Evolutionary conservation across 2,797 vertebrate species (phyloP).

Genomic region (Odontamblyopus rebecca): DNA sequence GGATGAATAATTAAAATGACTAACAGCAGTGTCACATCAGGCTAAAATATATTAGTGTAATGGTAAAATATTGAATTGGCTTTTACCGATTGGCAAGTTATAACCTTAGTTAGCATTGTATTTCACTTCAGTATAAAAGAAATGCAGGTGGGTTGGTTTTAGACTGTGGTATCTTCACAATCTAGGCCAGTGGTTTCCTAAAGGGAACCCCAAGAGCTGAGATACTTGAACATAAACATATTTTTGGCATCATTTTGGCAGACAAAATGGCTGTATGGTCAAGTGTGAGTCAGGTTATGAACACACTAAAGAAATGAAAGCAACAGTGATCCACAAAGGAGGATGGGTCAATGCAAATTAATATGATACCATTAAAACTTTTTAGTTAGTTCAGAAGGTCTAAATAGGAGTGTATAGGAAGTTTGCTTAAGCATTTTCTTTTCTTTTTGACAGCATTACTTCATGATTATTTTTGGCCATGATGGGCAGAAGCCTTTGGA

Average conservation of each 20-base stretch:
- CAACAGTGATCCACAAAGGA: not conserved
- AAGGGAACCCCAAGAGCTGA: too few species aligned
- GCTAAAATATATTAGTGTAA: not conserved
- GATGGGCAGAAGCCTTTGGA: slow-evolving; percentile 96
- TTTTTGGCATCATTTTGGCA: not conserved
- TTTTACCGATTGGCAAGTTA: not conserved
- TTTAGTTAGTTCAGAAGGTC: not conserved
- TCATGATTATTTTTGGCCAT: slow-evolving; percentile 92
- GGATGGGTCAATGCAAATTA: not conserved
- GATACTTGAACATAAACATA: too few species aligned
- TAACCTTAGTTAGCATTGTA: not conserved
- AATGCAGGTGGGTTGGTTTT: not conserved
- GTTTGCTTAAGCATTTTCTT: slow-evolving; percentile 4
- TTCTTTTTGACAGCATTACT: slow-evolving; percentile 82
- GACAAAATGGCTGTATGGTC: not conserved
- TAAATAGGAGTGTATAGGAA: not conserved
- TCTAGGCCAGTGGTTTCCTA: not conserved
- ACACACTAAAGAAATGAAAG: not conserved
- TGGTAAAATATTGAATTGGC: not conserved
- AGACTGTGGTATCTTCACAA: not conserved
- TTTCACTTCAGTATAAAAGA: not conserved
- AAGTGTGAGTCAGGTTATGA: not conserved
- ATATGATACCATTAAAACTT: not conserved
- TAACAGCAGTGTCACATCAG: slow-evolving; percentile 1
- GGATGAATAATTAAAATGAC: slow-evolving; percentile 7